These are phyloP conservation scores for Glyphotaelius pellucidus DNA, from an alignment of 2,888 invertebrate species.

Conservation along the genomic window DNA sequence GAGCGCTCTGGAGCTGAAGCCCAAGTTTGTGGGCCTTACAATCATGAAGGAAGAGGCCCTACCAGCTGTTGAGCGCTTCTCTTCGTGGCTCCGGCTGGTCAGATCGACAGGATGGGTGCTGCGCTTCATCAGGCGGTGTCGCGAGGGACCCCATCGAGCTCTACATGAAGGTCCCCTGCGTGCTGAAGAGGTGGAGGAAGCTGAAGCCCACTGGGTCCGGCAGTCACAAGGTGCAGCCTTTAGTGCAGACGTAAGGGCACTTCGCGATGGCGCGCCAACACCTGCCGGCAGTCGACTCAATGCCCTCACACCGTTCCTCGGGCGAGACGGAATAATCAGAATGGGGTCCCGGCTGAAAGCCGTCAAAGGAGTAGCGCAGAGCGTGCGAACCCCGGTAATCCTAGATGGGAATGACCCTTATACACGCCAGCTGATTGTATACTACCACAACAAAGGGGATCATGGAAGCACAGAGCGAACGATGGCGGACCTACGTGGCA, in stretches of 20 bases:
- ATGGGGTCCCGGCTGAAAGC: not conserved
- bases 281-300: not conserved
- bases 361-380: not conserved
- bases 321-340: not conserved
- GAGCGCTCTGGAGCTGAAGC: not conserved
- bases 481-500: not conserved
- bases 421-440: not conserved
- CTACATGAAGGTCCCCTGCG: too few relatives aligned
- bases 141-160: too few relatives aligned
- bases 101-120: too few relatives aligned
- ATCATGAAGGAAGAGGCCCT: too few relatives aligned
- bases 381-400: not conserved
- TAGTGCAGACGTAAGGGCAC: not conserved
- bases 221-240: not conserved
- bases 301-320: not conserved
- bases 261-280: not conserved
- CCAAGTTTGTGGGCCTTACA: not conserved
- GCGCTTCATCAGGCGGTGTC: too few relatives aligned
- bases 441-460: not conserved
- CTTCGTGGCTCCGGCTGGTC: too few relatives aligned
- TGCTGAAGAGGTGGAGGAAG: too few relatives aligned
- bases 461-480: not conserved
- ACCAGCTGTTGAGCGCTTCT: too few relatives aligned
- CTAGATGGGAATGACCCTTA: conserved; percentile 17
- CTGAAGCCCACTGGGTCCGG: too few relatives aligned